Evolutionary conservation across 2,113 vertebrate genomes (phyloP), one percentile per base, ranked within the genome.

Genomic region (Cephalopterus ornatus): DNA sequence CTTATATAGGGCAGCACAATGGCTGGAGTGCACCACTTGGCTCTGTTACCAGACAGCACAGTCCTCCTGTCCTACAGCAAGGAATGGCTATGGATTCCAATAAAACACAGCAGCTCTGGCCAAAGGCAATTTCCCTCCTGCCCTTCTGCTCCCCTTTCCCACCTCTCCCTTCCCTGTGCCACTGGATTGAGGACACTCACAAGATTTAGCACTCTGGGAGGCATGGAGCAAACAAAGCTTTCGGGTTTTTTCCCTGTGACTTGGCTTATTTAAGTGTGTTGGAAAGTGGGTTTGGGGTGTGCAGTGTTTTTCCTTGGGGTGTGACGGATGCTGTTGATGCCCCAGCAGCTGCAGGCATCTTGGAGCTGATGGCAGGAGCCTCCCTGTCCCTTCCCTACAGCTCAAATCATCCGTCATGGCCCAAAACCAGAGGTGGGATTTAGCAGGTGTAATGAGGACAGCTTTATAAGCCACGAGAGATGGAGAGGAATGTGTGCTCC

Each of bases 391-490:
- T 80, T 52, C 33, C 63, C 56, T 18, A 1, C 23, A 50, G 67
- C 76, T 37, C 52, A 39, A 71, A 2, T 15, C 4, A 1, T 20
- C 61, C 46, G 37, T 70, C 8, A 8, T 0, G 9, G n/a, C 39
- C 72, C 63, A 4, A 11, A 70, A 12, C 14, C 2, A 0, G 39
- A 18, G 78, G 14, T 74, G 77, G 74, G 73, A 6, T 44, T 85
- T 59, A 63, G 90, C 33, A 42, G 37, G 56, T 73, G 27, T 52
- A 9, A 22, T 19, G 13, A 75, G 73, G 70, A 37, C 39, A 42
- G 50, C 65, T 61, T 37, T n/a, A 0, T 32, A 39, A 58, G 23
- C n/a, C 26, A 2, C 0, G 0, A 33, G 66, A 6, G 66, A 33
- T 15, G 52, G 61, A 42, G 88, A 23, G 44, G 9, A 47, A 26